Base-by-base conservation (phyloP, 1,140 invertebrate species). In the Ridgeia piscesae region DNA sequence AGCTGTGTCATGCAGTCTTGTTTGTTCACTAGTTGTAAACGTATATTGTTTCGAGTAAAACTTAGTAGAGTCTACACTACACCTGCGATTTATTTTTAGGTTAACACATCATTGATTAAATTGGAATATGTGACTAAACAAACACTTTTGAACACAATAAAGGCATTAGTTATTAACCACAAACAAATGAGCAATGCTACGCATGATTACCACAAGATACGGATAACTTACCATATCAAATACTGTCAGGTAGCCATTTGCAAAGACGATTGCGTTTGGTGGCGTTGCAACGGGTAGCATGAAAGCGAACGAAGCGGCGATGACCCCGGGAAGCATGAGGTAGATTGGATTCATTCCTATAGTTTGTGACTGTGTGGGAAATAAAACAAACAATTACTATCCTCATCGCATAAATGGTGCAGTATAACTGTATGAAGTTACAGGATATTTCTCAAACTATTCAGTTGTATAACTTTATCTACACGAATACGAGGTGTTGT, bases 261-360 rank as follows among this genome's bases (percentile, higher is more conserved):
- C 97, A 90, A 98, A 98, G 0, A 98, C 98, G 92, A 99, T 98
- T 0, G 98, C 98, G 96, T 99, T 99, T 35, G 98, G 98, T 9
- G 98, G 98, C 4, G 97, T 97, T 33, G 97, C 97, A 1, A 98
- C 97, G 0, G 98, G 98, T 95, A 98, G 95, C 95, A 97, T 97
- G 94, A 97, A 97, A 34, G 96, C 96, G 94, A 96, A 98, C 14
- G 98, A 98, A 95, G 97, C 98, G 11, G 97, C 97, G 35, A 98
- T 95, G 0, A 98, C 97, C 0, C 98, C 97, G 0, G 98, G 98
- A 93, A 99, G 95, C 96, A 98, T 98, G 94, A 98, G 96, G 95
- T 97, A 98, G 92, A 98, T 94, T 0, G 98, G 98, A 96, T 99
- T 97, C 1, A 96, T 94, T 8, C 94, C 88, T 14, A n/a, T n/a